phyloP scores from a whole-genome alignment of 2,113 vertebrate genomes.

The Bujurquina vittata region DNA sequence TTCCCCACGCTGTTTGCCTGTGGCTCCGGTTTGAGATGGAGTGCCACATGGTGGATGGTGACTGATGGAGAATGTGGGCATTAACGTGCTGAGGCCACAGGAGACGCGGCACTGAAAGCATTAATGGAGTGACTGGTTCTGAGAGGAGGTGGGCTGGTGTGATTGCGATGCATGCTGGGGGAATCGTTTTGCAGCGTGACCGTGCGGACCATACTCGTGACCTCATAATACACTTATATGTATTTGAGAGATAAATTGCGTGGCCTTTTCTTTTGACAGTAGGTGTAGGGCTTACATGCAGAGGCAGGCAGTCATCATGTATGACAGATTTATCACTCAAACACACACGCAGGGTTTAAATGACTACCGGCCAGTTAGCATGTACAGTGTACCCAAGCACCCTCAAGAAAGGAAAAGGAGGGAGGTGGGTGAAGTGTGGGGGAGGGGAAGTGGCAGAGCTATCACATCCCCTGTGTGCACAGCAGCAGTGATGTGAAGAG shows the following conservation, averaged over 20 bases:
- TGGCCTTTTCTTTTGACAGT: slow-evolving; percentile 65
- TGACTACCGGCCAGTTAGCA: slow-evolving; percentile 30
- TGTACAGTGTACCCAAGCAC: slow-evolving; percentile 30
- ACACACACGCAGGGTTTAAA: slow-evolving; percentile 19
- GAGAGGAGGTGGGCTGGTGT: slow-evolving; percentile 71
- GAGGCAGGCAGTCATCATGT: slow-evolving; percentile 53
- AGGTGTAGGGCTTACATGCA: slow-evolving; percentile 42
- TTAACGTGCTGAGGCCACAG: slow-evolving; percentile 72
- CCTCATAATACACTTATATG: slow-evolving; percentile 66
- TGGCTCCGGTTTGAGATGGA: slow-evolving; percentile 54
- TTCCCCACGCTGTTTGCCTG: slow-evolving; percentile 33
- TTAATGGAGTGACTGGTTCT: slow-evolving; percentile 78
- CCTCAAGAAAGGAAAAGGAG: slow-evolving; percentile 39
- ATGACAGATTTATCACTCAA: slow-evolving; percentile 58
- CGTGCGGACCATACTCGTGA: slow-evolving; percentile 46
- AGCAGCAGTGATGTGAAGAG: slow-evolving; percentile 57
- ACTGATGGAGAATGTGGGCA: slow-evolving; percentile 74
- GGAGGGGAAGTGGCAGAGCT: slow-evolving; percentile 47
- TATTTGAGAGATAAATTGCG: slow-evolving; percentile 71
- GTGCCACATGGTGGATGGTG: slow-evolving; percentile 63
- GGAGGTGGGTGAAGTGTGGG: slow-evolving; percentile 15
- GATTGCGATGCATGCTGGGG: slow-evolving; percentile 63
- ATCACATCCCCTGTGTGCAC: slow-evolving; percentile 48
- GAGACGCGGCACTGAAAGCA: slow-evolving; percentile 75
- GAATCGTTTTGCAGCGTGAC: slow-evolving; percentile 59